phyloP scores from a whole-genome alignment of 1,140 invertebrate genomes.

The Bombus balteatus region DNA sequence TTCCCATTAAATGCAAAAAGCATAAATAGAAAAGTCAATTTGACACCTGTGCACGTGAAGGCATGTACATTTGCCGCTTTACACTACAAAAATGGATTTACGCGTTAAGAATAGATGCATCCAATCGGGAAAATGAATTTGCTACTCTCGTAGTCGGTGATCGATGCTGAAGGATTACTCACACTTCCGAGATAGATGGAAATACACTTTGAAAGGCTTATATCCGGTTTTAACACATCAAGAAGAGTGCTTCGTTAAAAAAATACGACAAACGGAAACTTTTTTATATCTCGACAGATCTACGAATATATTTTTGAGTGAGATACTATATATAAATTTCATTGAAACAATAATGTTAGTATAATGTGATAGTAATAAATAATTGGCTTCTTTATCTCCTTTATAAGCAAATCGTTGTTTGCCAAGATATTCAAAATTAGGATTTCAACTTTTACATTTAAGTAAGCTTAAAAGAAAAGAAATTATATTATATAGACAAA shows the following conservation, averaged over 20 bases:
- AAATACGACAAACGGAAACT: neutral
- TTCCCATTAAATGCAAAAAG: conserved; percentile 41
- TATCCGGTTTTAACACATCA: neutral
- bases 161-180: conserved; percentile 33
- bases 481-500: neutral
- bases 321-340: neutral
- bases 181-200: conserved; percentile 20
- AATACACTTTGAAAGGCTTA: conserved; percentile 15
- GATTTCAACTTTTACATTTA: neutral
- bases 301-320: neutral
- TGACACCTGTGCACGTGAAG: neutral
- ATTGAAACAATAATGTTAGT: neutral
- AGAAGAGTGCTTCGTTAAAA: neutral
- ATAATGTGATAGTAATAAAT: neutral
- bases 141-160: conserved; percentile 21
- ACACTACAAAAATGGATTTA: conserved; percentile 14
- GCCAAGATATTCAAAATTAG: neutral
- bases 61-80: conserved; percentile 15
- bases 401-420: too few relatives aligned
- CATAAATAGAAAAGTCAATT: conserved; percentile 29
- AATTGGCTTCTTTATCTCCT: too few relatives aligned
- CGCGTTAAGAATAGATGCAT: neutral
- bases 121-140: neutral
- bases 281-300: neutral
- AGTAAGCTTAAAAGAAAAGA: neutral